Evolutionary conservation across 2,888 invertebrate genomes (phyloP).

Genomic region (Aphidius colemani): DNA sequence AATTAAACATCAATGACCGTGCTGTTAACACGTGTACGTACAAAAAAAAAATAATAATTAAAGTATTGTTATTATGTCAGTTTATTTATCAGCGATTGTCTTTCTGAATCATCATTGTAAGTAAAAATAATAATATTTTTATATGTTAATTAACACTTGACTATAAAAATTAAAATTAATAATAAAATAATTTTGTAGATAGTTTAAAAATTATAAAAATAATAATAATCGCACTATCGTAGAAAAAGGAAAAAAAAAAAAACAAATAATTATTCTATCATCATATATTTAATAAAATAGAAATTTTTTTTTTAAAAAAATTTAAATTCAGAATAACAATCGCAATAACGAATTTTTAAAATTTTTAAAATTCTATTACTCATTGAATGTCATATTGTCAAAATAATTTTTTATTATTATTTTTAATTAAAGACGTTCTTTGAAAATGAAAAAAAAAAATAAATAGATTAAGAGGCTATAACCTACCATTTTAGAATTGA

Average conservation of each 20-base stretch:
- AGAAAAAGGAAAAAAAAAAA: no score
- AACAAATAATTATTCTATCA: no score
- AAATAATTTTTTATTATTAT: slow-evolving; percentile 42
- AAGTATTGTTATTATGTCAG: slow-evolving; percentile 35
- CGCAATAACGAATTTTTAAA: slow-evolving; percentile 48
- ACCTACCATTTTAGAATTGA: slow-evolving; percentile 46
- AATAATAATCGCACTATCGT: neutral
- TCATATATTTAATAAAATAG: neutral
- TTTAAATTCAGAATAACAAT: slow-evolving; percentile 47
- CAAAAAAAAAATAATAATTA: slow-evolving; percentile 55
- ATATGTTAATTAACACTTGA: neutral
- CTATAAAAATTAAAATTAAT: slow-evolving; percentile 37
- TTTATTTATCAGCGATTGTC: slow-evolving; percentile 50
- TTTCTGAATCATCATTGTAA: slow-evolving; percentile 36
- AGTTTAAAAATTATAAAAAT: slow-evolving; percentile 6
- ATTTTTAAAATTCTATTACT: slow-evolving; percentile 58
- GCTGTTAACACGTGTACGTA: slow-evolving; percentile 54
- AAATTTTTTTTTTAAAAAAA: neutral
- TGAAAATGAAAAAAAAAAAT: slow-evolving; percentile 43
- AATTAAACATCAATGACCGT: slow-evolving; percentile 33
- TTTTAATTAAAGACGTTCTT: slow-evolving; percentile 51
- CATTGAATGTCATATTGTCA: slow-evolving; percentile 57
- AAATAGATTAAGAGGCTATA: slow-evolving; percentile 45
- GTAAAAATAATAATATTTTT: slow-evolving; percentile 7
- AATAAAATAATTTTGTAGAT: slow-evolving; percentile 28